These are phyloP conservation scores for Hirudinaria manillensis DNA, from an alignment of 2,888 invertebrate genomes.

Conservation along the genomic window DNA sequence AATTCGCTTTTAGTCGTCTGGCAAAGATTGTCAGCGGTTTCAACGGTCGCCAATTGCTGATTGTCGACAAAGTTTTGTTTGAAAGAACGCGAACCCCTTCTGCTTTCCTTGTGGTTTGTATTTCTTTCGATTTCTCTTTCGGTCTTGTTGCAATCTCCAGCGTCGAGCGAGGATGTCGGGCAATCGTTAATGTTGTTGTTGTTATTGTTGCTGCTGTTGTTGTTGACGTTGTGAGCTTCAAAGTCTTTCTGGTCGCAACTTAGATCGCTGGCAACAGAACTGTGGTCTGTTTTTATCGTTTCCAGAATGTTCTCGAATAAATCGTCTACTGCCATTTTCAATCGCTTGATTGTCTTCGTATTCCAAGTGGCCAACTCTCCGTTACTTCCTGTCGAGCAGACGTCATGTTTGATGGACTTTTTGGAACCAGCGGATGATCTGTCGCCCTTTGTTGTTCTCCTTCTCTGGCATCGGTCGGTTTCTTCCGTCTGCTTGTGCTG, in stretches of 20 bases:
- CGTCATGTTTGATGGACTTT: no score
- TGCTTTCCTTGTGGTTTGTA: background rate
- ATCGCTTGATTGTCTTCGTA: background rate
- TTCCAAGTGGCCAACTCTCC: background rate
- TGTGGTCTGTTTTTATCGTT: no score
- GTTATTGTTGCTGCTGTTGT: background rate
- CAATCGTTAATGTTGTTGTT: background rate
- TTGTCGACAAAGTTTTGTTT: no score
- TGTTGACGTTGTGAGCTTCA: background rate
- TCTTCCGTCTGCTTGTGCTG: no score
- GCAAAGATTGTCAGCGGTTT: no score
- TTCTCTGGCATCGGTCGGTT: no score
- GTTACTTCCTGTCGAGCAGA: background rate
- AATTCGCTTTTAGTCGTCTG: no score
- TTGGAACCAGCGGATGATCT: no score
- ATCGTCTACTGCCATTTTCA: slow-evolving; percentile 9
- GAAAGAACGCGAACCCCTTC: background rate
- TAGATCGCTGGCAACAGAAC: no score
- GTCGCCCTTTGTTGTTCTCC: no score
- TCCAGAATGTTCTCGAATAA: slow-evolving; percentile 4
- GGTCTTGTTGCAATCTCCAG: background rate
- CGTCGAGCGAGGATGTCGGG: background rate
- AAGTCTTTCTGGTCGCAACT: no score
- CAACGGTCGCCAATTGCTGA: no score
- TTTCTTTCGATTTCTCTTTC: background rate